Base-by-base conservation (phyloP, 2,113 vertebrate genomes). In the Chloroceryle aenea region DNA sequence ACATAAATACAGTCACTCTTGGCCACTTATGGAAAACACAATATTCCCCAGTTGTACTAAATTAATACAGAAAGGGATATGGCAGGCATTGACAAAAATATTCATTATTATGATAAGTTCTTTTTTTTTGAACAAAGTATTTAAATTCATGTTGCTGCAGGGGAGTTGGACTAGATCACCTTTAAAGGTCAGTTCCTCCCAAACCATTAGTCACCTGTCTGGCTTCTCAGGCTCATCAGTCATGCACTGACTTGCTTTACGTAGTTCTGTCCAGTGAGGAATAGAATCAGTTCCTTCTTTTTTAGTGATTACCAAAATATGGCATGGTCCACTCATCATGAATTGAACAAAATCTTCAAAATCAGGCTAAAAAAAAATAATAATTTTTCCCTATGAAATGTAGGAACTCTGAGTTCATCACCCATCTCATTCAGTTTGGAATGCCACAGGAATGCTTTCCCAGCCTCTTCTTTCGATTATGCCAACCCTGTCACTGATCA, bases 291-390 rank as follows among this genome's bases (percentile, higher is more conserved):
- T 9, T 61, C 13, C 25, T 68, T 89, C 48, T 68, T 71, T 89
- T 94, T 88, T 92, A 63, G 80, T 20, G 56, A 98, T 43, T 72
- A 97, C 56, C 90, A 98, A 85, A 93, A 98, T 19, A 6, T 94
- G 86, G 78, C 97, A 97, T 8, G 96, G 84, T 85, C 79, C 82
- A 34, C 48, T 94, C 86, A 92, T 96, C 97, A 98, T 98, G 58
- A 95, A 96, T 83, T 73, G 36, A 73, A 98, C 61, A 87, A 98
- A 98, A 10, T 97, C 95, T 2, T 98, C 97, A 97, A 98, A 98
- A 50, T 98, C 95, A 73, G 94, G 95, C 98, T 98, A 76, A 72
- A 97, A 98, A 98, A 84, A 56, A 47, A 96, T 42, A 80, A 30
- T n/a, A 34, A 12, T 95, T 59, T 4, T 95, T 59, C 17, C 11